These are phyloP conservation scores for Chiridota heheva DNA, from an alignment of 35 echinoderm and acorn worm genomes.

Conservation along the genomic window DNA sequence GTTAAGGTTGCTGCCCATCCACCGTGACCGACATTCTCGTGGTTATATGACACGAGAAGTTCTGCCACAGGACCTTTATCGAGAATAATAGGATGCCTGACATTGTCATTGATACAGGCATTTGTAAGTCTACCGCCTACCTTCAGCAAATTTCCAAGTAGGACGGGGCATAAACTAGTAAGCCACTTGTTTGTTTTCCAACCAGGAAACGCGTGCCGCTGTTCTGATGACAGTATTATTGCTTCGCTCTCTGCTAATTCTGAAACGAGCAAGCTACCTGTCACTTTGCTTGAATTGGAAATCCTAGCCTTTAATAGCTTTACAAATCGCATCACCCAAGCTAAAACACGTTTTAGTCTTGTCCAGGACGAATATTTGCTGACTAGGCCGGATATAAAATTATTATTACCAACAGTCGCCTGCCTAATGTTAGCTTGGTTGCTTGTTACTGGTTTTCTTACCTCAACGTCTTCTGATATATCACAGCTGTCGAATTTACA, in stretches of 20 bases:
- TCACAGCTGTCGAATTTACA: neutral
- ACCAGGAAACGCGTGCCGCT: neutral
- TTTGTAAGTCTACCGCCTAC: conserved; percentile 33
- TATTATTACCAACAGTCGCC: neutral
- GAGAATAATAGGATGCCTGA: conserved; percentile 41
- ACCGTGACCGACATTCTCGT: conserved; percentile 25
- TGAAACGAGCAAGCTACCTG: neutral
- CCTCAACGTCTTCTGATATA: neutral
- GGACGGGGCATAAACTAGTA: neutral
- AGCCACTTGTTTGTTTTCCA: neutral
- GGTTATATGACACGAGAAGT: conserved; percentile 33
- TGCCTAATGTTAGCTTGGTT: neutral
- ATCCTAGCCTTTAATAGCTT: neutral
- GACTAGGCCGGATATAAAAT: neutral
- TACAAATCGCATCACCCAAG: conserved; percentile 2
- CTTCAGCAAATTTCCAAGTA: neutral
- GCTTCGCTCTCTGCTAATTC: conserved; percentile 1
- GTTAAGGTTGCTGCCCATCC: conserved; percentile 35
- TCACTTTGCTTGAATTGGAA: neutral
- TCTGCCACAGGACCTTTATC: conserved; percentile 28
- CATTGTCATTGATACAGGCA: conserved; percentile 14
- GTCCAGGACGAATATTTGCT: neutral
- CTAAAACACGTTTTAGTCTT: neutral
- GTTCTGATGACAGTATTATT: neutral
- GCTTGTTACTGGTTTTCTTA: neutral